A percentile compares a stretch with the other conserved stretches of the same genome.
Evolutionary conservation across 2,113 vertebrate genomes (phyloP).

Genomic region (Oceanites oceanicus): DNA sequence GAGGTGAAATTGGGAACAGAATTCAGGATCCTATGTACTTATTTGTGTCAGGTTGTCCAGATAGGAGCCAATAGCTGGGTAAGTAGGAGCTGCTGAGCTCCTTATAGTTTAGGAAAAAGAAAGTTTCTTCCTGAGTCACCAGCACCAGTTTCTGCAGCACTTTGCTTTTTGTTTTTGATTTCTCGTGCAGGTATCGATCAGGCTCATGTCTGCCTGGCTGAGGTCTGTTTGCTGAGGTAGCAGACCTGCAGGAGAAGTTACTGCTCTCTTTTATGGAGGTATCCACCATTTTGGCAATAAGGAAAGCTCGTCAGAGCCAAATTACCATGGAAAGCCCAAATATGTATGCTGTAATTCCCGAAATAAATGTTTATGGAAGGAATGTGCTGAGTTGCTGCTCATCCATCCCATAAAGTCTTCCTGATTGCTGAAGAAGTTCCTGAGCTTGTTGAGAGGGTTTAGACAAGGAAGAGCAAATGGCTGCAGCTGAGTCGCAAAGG

Average conservation of each 20-base stretch:
- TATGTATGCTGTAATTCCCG: not conserved
- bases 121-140: not conserved
- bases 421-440: not conserved
- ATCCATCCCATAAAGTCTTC: not conserved
- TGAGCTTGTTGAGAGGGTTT: not conserved
- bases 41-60: not conserved
- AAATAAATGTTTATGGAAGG: not conserved
- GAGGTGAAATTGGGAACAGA: not conserved
- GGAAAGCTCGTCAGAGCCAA: not conserved
- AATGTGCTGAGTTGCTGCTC: not conserved
- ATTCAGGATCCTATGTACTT: not conserved
- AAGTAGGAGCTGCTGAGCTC: not conserved
- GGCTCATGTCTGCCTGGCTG: not conserved
- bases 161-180: constrained; percentile 9
- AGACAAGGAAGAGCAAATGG: not conserved
- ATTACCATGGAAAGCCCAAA: not conserved
- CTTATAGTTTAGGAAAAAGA: not conserved
- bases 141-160: not conserved
- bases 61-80: not conserved
- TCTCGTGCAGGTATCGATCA: not conserved
- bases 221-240: not conserved
- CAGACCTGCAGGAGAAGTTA: not conserved
- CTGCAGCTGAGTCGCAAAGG: not conserved
- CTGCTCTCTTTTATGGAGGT: not conserved
- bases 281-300: not conserved